These are phyloP conservation scores for human (Homo sapiens) DNA, from an alignment of 2,113 vertebrate species.

Conservation along the genomic window DNA sequence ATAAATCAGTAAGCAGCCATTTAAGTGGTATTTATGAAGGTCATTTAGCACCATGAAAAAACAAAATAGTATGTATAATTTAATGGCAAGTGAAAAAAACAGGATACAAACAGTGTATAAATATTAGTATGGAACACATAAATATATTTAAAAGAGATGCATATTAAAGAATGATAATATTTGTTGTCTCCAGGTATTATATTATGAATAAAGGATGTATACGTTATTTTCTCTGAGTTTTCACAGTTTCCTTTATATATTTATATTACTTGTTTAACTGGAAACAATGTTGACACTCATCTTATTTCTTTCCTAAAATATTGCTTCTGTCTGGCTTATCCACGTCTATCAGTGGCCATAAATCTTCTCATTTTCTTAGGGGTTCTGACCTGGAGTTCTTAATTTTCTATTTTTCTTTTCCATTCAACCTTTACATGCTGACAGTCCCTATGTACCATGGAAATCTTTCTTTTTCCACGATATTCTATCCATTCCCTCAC, in stretches of 20 bases:
- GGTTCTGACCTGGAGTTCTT: not conserved
- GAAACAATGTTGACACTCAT: not conserved
- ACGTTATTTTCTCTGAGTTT: not conserved
- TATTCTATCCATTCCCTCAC: not conserved
- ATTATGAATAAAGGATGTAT: not conserved
- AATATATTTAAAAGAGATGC: not conserved
- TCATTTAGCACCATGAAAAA: not conserved
- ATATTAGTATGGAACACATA: not conserved
- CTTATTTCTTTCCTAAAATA: not conserved
- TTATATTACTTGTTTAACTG: not conserved
- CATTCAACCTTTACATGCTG: not conserved
- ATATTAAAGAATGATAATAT: not conserved
- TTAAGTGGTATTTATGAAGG: not conserved
- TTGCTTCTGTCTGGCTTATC: not conserved
- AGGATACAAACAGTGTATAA: not conserved
- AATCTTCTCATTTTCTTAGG: not conserved
- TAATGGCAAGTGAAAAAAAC: not conserved
- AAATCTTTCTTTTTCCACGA: not conserved
- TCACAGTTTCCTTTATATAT: not conserved
- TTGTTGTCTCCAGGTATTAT: not conserved
- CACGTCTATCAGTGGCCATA: accelerated
- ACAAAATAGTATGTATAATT: not conserved
- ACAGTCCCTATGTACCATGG: not conserved
- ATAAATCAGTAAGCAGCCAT: not conserved
- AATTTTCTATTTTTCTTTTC: not conserved